Conservation (phyloP, 2,113 vertebrate species). For the Nesospiza acunhae region DNA sequence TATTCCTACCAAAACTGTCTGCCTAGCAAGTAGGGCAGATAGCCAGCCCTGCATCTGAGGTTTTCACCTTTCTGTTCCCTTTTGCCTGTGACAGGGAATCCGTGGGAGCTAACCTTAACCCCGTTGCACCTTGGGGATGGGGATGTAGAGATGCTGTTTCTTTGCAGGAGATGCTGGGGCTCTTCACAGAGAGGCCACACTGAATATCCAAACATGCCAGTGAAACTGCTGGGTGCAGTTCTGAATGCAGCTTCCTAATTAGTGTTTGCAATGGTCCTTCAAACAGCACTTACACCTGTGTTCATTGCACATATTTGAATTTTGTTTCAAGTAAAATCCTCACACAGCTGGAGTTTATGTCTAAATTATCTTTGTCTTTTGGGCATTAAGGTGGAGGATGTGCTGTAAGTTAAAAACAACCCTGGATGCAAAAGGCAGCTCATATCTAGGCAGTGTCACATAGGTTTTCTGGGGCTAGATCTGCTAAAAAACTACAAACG, state of each 20-base stretch:
- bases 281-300: background rate
- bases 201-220: background rate
- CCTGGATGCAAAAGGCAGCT: background rate
- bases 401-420: background rate
- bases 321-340: background rate
- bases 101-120: background rate
- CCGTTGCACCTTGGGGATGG: background rate
- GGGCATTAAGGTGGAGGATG: background rate
- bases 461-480: background rate
- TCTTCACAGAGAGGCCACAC: background rate
- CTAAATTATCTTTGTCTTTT: background rate
- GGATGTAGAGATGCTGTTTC: background rate
- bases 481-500: background rate
- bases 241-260: background rate
- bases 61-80: background rate
- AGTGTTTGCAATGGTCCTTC: background rate
- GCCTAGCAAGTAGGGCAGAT: background rate
- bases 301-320: background rate
- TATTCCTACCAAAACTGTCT: background rate
- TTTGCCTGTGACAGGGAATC: background rate
- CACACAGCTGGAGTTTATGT: background rate
- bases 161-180: background rate
- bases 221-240: background rate
- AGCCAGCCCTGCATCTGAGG: background rate
- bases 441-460: background rate